Percentiles rank a stretch among this genome's conserved stretches.
phyloP scores from a whole-genome alignment of 2,888 invertebrate genomes.

The Cheilosia vernalis region DNA sequence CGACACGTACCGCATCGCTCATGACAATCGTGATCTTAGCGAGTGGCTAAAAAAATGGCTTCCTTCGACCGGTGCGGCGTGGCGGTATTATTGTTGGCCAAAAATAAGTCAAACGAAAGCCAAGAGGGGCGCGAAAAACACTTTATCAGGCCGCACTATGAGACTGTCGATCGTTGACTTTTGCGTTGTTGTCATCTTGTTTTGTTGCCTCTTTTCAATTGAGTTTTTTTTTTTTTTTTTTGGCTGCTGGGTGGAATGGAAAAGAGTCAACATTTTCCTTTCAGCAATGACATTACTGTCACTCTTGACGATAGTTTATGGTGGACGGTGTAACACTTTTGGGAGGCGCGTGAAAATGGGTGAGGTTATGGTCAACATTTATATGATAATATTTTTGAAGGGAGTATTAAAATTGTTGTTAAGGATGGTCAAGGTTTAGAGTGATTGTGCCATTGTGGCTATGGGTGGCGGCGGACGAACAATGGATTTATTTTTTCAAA shows the following conservation, averaged over 20 bases:
- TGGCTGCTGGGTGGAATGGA: neutral
- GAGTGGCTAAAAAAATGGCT: conserved; percentile 33
- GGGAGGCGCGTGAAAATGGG: conserved; percentile 24
- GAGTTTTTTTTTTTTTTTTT: neutral
- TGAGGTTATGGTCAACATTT: conserved; percentile 41
- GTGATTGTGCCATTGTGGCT: neutral
- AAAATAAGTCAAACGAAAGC: neutral
- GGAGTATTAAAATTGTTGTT: conserved; percentile 36
- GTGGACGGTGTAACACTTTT: conserved; percentile 12
- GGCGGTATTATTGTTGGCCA: conserved; percentile 25
- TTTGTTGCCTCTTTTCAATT: neutral
- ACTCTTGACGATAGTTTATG: conserved; percentile 2
- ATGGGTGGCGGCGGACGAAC: neutral
- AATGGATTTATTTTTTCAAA: no score
- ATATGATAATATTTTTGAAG: conserved; percentile 5
- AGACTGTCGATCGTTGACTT: conserved; percentile 39
- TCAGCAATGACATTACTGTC: conserved; percentile 22
- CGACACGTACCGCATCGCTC: conserved; percentile 21
- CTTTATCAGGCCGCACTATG: neutral
- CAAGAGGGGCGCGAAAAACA: neutral
- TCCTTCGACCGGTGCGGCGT: conserved; percentile 11
- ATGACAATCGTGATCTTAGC: conserved; percentile 12
- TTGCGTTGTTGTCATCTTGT: neutral
- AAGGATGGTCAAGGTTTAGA: conserved; percentile 34
- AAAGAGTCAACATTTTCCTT: conserved; percentile 17